Base-by-base conservation (phyloP, 2,888 invertebrate species). In the Drosophila melanosoma region DNA sequence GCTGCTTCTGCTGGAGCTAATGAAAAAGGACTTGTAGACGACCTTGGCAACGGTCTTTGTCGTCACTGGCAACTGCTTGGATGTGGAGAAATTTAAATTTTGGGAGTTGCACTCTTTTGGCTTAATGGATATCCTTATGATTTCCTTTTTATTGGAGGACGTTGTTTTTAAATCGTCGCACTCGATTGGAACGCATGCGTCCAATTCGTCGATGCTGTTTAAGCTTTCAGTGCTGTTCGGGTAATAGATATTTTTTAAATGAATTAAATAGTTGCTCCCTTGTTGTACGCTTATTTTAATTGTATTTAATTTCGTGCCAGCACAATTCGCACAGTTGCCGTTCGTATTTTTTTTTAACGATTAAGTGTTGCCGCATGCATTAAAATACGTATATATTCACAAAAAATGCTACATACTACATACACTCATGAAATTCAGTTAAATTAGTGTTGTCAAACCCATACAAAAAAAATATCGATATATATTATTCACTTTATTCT, bases 221-320 rank as follows among this genome's bases (percentile, higher is more conserved):
- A 51, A 6, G 20, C 63, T 49, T 5, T 74, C 74, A 11, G 56
- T 51, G 15, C 58, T 63, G 11, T 23, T 60, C 6, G 52, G 35
- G 23, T 29, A 57, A 58, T 17, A 76, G 23, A 52, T 51, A 26
- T 23, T 71, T 65, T 1, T 51, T 72, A 59, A 52, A 33, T 33
- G 56, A 42, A 48, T 68, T 62, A 3, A 65, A 63, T 15, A 59
- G 23, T 26, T 63, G 58, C 12, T 45, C 62, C 40, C 70, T 78
- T 35, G 75, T 64, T 40, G 74, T 75, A 0, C 67, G 71, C 68
- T 82, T 70, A 74, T 66, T 78, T 78, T 61, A 76, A 78, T 61
- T 56, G 26, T 26, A 26, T 26, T 26, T 26, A 26, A 26, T 26
- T 26, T 76, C 26, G 10, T 49, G 7, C n/a, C 17, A n/a, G 33